Percentiles rank a stretch among this genome's conserved stretches.
Evolutionary conservation across 2,797 vertebrate species (phyloP).

Genomic region (Hemibagrus guttatus): DNA sequence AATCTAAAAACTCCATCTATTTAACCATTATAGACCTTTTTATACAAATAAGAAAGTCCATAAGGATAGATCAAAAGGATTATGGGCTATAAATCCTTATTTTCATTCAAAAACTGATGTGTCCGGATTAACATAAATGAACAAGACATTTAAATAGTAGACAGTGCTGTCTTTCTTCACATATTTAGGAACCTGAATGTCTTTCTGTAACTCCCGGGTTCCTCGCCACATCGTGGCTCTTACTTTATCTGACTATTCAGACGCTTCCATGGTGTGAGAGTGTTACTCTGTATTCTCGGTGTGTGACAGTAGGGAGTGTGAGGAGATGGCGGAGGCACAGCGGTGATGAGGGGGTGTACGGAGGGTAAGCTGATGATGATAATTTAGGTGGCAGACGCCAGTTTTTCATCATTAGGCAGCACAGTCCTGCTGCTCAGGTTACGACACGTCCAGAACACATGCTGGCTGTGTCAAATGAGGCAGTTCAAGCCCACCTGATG

Average conservation of each 20-base stretch:
- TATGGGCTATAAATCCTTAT: background rate
- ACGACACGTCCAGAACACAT: constrained; percentile 64
- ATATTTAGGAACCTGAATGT: background rate
- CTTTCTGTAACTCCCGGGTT: background rate
- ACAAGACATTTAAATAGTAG: background rate
- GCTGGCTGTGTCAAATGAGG: constrained; percentile 68
- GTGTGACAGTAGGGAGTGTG: constrained; percentile 38
- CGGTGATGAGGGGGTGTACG: constrained; percentile 36
- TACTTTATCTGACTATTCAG: constrained; percentile 19
- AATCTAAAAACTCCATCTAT: background rate
- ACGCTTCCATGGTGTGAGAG: constrained; percentile 21
- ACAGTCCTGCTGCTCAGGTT: constrained; percentile 64
- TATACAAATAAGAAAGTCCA: background rate
- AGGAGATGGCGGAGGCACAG: constrained; percentile 9
- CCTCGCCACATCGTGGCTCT: background rate
- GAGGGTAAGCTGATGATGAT: constrained; percentile 50
- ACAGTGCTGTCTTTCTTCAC: background rate
- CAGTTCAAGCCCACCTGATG: constrained; percentile 68
- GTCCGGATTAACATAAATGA: background rate
- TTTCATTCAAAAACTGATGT: background rate
- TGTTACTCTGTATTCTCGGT: constrained; percentile 37
- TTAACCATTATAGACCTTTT: background rate
- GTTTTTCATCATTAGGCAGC: constrained; percentile 66
- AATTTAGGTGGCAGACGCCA: constrained; percentile 58
- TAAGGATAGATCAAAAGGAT: background rate